Evolutionary conservation across 2,797 vertebrate genomes (phyloP), one percentile per base, ranked within the genome.

Genomic region (Anguilla anguilla): DNA sequence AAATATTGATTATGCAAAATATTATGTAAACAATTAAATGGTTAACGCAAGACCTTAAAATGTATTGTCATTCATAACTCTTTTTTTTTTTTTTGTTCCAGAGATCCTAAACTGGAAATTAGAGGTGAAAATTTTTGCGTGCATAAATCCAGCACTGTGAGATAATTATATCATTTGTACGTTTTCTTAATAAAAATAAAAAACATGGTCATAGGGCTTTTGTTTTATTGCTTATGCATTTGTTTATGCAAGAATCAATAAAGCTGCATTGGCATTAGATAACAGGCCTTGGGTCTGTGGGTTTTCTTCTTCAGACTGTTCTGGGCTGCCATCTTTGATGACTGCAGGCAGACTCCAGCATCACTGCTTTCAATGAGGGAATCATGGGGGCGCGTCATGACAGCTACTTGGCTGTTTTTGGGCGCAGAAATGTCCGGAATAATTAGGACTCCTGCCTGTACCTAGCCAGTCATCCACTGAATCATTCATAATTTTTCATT

Each of bases 251-350:
- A 77, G 74, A 89, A 92, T 92, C 92, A 81, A 92, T 92, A 91
- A 88, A 87, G 91, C 91, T 89, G 64, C 87, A 86, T 88, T 90
- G 92, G 74, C 72, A 86, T 89, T 86, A 85, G 89, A 91, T 87
- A 77, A 85, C 86, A 86, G 86, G 85, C 87, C 77, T 61, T 64
- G 83, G 85, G 87, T 90, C 85, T 89, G 82, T 86, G 72, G 82
- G 86, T 90, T 77, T 31, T 39, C 86, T 82, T 77, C 87, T 85
- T 89, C 82, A 89, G 89, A 87, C 59, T 6, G 89, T 67, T 77
- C 86, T 59, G 84, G 85, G 86, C 25, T 86, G 85, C 87, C 85
- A 83, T 89, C 87, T 61, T 77, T 89, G 85, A 81, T 89, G 85
- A 82, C 25, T 86, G 28, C 81, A 77, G 81, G 88, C 85, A 55